Evolutionary conservation across 2,113 vertebrate genomes (phyloP).

Genomic region (Oncorhynchus clarkii): DNA sequence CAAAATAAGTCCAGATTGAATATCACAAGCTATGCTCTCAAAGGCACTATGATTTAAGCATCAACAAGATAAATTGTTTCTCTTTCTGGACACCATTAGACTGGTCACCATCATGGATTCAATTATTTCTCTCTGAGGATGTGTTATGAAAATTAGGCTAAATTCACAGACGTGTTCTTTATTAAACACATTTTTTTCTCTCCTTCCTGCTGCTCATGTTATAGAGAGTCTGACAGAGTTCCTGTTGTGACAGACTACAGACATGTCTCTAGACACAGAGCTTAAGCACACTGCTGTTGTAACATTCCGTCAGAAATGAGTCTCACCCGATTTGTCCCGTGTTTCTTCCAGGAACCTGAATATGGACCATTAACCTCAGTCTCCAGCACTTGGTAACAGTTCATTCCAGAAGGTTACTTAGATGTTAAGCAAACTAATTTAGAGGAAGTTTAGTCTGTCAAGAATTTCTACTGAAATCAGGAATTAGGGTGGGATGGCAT

Average conservation of each 20-base stretch:
- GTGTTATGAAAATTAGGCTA: neutral
- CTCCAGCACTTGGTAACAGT: neutral
- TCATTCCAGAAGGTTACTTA: neutral
- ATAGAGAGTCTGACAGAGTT: neutral
- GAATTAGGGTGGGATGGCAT: neutral
- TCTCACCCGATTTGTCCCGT: neutral
- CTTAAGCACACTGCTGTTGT: neutral
- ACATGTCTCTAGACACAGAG: neutral
- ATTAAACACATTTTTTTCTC: neutral
- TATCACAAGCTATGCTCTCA: too few relatives aligned
- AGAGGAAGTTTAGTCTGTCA: neutral
- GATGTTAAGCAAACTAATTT: neutral
- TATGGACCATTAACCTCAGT: neutral
- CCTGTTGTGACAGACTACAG: neutral
- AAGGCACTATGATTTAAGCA: too few relatives aligned
- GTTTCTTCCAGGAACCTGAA: neutral
- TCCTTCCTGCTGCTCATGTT: neutral
- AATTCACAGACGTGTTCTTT: neutral
- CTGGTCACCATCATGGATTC: neutral
- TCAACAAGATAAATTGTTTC: too few relatives aligned
- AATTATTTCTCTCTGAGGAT: slow-evolving; percentile 14
- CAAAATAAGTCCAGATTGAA: slow-evolving; percentile 27
- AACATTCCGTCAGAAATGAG: neutral
- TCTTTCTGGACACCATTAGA: neutral
- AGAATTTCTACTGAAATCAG: neutral